Evolutionary conservation across 2,888 invertebrate genomes (phyloP).

Genomic region (Beris chalybata): DNA sequence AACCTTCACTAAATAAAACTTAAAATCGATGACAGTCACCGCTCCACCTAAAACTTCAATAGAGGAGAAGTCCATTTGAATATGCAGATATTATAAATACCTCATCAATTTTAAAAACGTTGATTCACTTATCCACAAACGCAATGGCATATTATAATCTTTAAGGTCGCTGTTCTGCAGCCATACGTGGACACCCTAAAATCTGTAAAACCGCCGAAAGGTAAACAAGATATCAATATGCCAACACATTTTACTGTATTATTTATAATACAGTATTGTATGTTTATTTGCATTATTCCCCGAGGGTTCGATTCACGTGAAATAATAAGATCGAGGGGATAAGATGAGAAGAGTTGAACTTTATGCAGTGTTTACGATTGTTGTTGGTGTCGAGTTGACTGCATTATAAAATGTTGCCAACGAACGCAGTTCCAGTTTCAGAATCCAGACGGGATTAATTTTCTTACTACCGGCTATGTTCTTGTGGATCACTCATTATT

Average conservation of each 20-base stretch:
- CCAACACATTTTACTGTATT: constrained; percentile 33
- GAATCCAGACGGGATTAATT: background rate
- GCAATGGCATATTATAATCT: too few relatives aligned
- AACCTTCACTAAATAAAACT: too few relatives aligned
- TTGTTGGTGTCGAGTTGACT: background rate
- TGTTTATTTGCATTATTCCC: constrained; percentile 20
- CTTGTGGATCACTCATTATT: too few relatives aligned
- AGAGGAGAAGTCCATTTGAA: too few relatives aligned
- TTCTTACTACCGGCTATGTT: too few relatives aligned
- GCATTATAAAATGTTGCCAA: background rate
- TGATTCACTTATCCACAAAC: too few relatives aligned
- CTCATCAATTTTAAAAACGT: too few relatives aligned
- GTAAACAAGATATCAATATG: constrained; percentile 34
- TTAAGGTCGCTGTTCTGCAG: too few relatives aligned
- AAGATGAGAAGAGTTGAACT: background rate
- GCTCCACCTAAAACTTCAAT: too few relatives aligned
- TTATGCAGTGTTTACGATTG: background rate
- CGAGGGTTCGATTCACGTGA: constrained; percentile 15
- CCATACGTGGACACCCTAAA: constrained; percentile 2
- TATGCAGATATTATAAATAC: too few relatives aligned
- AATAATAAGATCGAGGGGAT: constrained; percentile 21
- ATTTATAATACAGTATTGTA: too few relatives aligned
- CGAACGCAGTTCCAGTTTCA: background rate
- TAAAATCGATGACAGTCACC: too few relatives aligned
- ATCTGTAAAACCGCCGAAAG: constrained; percentile 27